These are phyloP conservation scores for Mya arenaria DNA, from an alignment of 1,140 invertebrate genomes.

Conservation along the genomic window DNA sequence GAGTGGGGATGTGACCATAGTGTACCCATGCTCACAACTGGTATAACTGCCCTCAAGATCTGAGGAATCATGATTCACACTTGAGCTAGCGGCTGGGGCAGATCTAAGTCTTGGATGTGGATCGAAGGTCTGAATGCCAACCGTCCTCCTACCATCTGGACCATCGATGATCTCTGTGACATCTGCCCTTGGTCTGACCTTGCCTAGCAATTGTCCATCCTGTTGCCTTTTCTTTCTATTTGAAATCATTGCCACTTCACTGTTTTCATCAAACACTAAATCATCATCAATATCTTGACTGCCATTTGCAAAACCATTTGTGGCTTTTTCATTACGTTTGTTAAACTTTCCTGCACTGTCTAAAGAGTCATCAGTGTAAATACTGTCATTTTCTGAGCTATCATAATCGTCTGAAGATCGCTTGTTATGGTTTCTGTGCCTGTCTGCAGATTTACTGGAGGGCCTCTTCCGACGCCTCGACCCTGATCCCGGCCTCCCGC, in stretches of 20 bases:
- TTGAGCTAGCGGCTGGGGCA: not conserved
- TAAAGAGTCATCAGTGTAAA: slow-evolving; percentile 73
- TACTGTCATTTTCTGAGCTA: slow-evolving; percentile 74
- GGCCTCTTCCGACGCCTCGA: slow-evolving; percentile 65
- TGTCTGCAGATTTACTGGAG: slow-evolving; percentile 51
- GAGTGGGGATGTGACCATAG: slow-evolving; percentile 61
- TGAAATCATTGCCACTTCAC: slow-evolving; percentile 23
- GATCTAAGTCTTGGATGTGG: slow-evolving; percentile 1
- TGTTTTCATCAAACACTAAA: not conserved
- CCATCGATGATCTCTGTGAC: slow-evolving; percentile 26
- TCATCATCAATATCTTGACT: slow-evolving; percentile 33
- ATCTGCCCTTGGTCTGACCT: not conserved
- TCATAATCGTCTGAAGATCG: slow-evolving; percentile 75
- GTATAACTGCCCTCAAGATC: slow-evolving; percentile 38
- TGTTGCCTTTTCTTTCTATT: slow-evolving; percentile 5
- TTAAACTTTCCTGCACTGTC: not conserved
- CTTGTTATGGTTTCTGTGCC: slow-evolving; percentile 53
- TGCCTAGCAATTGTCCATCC: not conserved
- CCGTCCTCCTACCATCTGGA: slow-evolving; percentile 38
- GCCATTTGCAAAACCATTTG: not conserved
- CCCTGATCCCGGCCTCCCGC: slow-evolving; percentile 72
- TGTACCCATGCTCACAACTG: slow-evolving; percentile 12
- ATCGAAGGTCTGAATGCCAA: slow-evolving; percentile 42
- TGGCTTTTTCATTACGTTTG: not conserved
- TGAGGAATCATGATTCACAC: not conserved